phyloP scores from a whole-genome alignment of 2,797 vertebrate genomes.

The Cyprinodon diabolis region DNA sequence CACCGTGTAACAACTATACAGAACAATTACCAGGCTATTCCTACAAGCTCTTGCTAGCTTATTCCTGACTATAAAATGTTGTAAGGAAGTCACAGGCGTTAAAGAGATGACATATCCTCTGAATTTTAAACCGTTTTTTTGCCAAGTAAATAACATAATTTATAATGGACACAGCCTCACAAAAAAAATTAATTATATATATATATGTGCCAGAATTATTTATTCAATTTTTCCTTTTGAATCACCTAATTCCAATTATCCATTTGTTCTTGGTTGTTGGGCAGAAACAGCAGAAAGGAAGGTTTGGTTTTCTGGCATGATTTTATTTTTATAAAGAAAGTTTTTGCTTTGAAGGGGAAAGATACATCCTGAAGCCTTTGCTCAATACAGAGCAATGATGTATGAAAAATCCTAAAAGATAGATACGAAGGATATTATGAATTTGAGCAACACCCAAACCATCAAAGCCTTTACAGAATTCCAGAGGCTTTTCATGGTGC shows the following conservation, averaged over 20 bases:
- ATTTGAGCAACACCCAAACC: background rate
- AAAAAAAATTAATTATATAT: too few relatives aligned
- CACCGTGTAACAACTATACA: too few relatives aligned
- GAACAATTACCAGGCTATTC: too few relatives aligned
- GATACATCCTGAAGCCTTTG: background rate
- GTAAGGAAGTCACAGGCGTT: too few relatives aligned
- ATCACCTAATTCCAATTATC: background rate
- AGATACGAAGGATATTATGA: background rate
- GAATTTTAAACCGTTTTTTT: too few relatives aligned
- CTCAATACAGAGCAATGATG: background rate
- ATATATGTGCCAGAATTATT: too few relatives aligned
- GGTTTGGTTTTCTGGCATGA: background rate
- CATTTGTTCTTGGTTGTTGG: background rate
- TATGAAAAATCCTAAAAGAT: background rate
- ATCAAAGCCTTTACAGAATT: background rate
- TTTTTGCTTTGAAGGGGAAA: background rate
- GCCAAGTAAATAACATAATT: too few relatives aligned
- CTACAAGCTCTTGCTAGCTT: too few relatives aligned
- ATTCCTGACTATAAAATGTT: too few relatives aligned
- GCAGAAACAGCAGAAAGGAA: background rate
- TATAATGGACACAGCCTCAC: too few relatives aligned
- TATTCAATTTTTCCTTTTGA: background rate
- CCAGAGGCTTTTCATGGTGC: background rate
- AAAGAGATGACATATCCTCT: too few relatives aligned
- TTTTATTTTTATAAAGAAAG: background rate